phyloP scores from a whole-genome alignment of 2,888 invertebrate genomes.

The Megaustenia siamemsis region DNA sequence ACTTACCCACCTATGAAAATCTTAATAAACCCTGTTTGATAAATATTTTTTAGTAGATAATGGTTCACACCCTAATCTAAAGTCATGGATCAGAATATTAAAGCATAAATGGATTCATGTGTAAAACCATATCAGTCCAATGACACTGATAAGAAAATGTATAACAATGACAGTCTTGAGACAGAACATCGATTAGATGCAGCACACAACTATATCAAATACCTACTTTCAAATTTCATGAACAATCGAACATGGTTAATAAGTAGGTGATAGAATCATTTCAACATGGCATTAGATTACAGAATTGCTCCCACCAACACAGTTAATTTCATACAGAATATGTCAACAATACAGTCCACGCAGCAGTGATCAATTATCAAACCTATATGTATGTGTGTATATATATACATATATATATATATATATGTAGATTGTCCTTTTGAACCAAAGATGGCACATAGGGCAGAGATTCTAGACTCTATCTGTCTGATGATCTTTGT shows the following conservation, averaged over 20 bases:
- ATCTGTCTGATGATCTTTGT: too few species aligned
- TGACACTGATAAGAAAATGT: neutral
- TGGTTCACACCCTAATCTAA: neutral
- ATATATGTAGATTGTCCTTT: too few species aligned
- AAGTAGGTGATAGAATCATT: neutral
- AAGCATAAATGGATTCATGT: conserved; percentile 3
- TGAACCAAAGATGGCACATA: too few species aligned
- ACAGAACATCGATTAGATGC: neutral
- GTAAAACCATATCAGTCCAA: neutral
- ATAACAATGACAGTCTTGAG: neutral
- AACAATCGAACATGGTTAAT: neutral
- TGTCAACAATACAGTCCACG: neutral
- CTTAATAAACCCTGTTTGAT: too few species aligned
- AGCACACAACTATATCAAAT: neutral
- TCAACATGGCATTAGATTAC: neutral
- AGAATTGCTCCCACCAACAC: neutral
- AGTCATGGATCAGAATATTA: neutral
- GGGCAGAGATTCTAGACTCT: too few species aligned
- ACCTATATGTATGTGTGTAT: too few species aligned
- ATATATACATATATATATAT: too few species aligned
- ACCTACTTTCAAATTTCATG: neutral
- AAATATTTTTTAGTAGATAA: too few species aligned
- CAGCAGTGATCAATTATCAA: too few species aligned
- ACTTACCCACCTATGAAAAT: too few species aligned
- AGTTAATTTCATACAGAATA: neutral